These are phyloP conservation scores for Polydrusus pterygomalis DNA, from an alignment of 2,888 invertebrate species.

Conservation along the genomic window DNA sequence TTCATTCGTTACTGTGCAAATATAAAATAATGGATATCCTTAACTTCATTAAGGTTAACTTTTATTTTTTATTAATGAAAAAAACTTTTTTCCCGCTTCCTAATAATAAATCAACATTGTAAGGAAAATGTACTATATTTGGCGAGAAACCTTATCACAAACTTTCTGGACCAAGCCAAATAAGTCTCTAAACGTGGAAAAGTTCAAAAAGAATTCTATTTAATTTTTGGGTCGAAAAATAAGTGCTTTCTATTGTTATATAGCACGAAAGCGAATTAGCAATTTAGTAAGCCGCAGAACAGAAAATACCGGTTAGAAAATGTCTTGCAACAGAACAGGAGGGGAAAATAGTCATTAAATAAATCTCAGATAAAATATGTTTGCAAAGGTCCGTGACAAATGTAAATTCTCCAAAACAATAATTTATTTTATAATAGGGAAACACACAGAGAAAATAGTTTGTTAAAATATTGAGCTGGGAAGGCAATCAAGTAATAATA, in stretches of 20 bases:
- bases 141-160: background rate
- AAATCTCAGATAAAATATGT: constrained; percentile 11
- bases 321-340: constrained; percentile 3
- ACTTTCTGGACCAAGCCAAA: constrained; percentile 3
- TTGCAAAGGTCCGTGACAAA: constrained; percentile 5
- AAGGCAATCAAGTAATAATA: too few species aligned
- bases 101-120: constrained; percentile 8
- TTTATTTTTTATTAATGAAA: background rate
- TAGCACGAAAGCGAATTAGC: constrained; percentile 16
- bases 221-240: constrained; percentile 18
- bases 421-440: background rate
- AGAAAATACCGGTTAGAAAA: constrained; percentile 17
- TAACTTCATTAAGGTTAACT: background rate
- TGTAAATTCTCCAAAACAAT: constrained; percentile 4
- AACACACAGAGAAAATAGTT: background rate
- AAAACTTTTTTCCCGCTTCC: background rate
- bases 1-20: too few species aligned
- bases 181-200: constrained; percentile 4
- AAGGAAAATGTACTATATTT: background rate
- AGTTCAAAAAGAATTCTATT: constrained; percentile 11
- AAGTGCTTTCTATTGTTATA: constrained; percentile 20
- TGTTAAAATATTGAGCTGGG: too few species aligned
- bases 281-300: constrained; percentile 20
- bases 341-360: constrained; percentile 6
- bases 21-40: too few species aligned